Evolutionary conservation across 2,888 invertebrate species (phyloP).

Genomic region (Polietes domitor): DNA sequence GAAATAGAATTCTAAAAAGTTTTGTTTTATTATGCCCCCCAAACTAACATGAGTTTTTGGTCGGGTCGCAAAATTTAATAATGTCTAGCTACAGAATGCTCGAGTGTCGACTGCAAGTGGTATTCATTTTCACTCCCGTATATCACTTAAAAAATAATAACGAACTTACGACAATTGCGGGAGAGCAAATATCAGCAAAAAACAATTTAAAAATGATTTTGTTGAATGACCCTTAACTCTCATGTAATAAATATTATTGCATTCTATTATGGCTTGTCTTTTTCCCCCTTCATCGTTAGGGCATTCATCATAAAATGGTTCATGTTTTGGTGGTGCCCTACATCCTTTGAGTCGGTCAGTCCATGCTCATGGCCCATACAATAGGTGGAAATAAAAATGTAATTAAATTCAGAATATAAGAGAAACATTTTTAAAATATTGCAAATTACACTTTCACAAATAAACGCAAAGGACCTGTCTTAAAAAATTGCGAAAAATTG

Average conservation of each 20-base stretch:
- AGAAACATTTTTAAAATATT: no score
- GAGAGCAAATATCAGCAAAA: neutral
- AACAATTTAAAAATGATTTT: conserved; percentile 56
- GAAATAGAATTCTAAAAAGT: no score
- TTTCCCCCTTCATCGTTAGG: conserved; percentile 37
- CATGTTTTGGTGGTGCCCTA: neutral
- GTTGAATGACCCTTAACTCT: conserved; percentile 59
- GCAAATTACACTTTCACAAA: no score
- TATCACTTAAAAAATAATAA: neutral
- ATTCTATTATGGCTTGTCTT: conserved; percentile 52
- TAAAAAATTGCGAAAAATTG: no score
- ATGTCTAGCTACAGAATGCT: neutral
- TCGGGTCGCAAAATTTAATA: neutral
- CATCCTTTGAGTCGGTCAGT: neutral
- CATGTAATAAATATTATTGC: conserved; percentile 64
- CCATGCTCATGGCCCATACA: no score
- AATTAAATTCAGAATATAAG: no score
- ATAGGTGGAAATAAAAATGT: no score
- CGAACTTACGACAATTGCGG: neutral
- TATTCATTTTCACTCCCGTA: neutral
- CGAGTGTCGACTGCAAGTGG: neutral
- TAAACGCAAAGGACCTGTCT: no score
- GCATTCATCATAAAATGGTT: conserved; percentile 61
- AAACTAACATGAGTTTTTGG: no score
- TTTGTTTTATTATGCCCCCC: no score